Conservation (phyloP, 2,888 invertebrate species). For the Cotesia congregata region DNA sequence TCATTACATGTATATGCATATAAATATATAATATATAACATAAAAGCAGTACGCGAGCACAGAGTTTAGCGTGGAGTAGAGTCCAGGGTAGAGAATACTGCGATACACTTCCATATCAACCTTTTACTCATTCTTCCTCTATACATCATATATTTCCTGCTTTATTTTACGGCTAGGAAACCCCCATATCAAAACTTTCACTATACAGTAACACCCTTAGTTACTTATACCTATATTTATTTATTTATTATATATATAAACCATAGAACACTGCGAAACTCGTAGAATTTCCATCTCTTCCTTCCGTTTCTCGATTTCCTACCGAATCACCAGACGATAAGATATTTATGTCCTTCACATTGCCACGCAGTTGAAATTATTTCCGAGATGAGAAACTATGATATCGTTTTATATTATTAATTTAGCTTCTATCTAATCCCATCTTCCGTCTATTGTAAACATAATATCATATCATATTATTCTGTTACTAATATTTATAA, state of each 20-base stretch:
- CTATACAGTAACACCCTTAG: neutral
- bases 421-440: neutral
- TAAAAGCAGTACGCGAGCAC: neutral
- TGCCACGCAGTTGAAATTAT: conserved; percentile 19
- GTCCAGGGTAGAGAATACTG: conserved; percentile 2
- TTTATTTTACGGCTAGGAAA: conserved; percentile 40
- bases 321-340: conserved; percentile 26
- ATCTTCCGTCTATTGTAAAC: conserved; percentile 2
- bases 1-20: neutral
- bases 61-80: neutral
- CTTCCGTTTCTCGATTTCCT: conserved; percentile 22
- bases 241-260: neutral
- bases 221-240: neutral
- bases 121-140: neutral
- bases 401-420: neutral
- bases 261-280: conserved; percentile 4
- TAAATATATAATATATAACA: conserved; percentile 7
- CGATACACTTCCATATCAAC: conserved; percentile 8
- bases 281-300: conserved; percentile 15
- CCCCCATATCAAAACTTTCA: conserved; percentile 41
- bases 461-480: neutral
- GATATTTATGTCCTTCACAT: conserved; percentile 17
- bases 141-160: conserved; percentile 9
- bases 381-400: conserved; percentile 7
- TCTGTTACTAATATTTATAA: neutral